A percentile compares a stretch with the other conserved stretches of the same genome.
These are phyloP conservation scores for Leptoteleia sp. DNA, from an alignment of 1,140 invertebrate species.

Conservation along the genomic window DNA sequence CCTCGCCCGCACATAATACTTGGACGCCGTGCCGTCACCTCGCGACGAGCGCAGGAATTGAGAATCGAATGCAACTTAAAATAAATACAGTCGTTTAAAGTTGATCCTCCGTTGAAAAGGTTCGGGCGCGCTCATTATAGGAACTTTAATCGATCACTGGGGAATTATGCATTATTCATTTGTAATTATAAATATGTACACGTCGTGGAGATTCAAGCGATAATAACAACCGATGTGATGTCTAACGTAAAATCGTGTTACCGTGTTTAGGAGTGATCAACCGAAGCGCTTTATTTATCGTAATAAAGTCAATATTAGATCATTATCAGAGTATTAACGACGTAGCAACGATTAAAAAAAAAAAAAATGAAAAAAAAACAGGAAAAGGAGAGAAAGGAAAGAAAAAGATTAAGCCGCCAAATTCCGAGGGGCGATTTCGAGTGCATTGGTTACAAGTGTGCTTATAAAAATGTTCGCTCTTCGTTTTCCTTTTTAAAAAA, in stretches of 20 bases:
- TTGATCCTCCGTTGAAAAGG: slow-evolving; percentile 47
- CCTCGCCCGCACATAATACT: slow-evolving; percentile 23
- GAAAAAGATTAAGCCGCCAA: slow-evolving; percentile 23
- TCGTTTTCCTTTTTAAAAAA: slow-evolving; percentile 66
- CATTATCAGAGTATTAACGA: slow-evolving; percentile 23
- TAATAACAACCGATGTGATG: slow-evolving; percentile 67
- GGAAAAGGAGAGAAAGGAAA: no score
- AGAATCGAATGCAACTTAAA: slow-evolving; percentile 26
- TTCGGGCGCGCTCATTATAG: slow-evolving; percentile 74
- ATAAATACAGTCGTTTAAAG: slow-evolving; percentile 40
- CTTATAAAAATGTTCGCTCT: slow-evolving; percentile 68
- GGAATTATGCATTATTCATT: slow-evolving; percentile 66
- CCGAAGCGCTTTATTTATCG: slow-evolving; percentile 28
- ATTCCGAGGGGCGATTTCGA: slow-evolving; percentile 20
- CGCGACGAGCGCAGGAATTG: slow-evolving; percentile 13
- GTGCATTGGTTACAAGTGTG: slow-evolving; percentile 53
- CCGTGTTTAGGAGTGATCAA: slow-evolving; percentile 50
- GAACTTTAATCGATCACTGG: slow-evolving; percentile 79
- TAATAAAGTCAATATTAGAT: no score
- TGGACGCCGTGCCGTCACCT: slow-evolving; percentile 1
- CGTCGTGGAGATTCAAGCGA: slow-evolving; percentile 70
- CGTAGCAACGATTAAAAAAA: slow-evolving; percentile 47
- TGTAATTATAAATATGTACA: slow-evolving; percentile 71
- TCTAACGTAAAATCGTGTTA: slow-evolving; percentile 54
- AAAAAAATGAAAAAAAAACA: no score